Evolutionary conservation across 2,113 vertebrate species (phyloP).

Genomic region (Pogonocichla stellata): DNA sequence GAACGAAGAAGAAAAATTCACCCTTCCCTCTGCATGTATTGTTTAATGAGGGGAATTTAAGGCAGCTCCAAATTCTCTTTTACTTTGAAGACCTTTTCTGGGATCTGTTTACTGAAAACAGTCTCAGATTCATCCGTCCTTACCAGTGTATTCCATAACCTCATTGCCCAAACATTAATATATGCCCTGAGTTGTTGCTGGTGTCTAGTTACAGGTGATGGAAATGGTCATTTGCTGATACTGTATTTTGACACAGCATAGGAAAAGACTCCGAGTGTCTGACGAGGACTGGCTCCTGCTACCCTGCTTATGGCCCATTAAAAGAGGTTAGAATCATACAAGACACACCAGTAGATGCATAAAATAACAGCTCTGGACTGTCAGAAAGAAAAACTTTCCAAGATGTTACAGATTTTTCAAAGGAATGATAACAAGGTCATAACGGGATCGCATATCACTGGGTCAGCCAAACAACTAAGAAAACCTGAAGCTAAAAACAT

Average conservation of each 20-base stretch:
- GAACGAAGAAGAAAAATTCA: background rate
- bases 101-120: background rate
- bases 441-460: background rate
- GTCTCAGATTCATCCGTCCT: background rate
- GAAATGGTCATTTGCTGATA: background rate
- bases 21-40: background rate
- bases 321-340: background rate
- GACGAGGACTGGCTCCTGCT: background rate
- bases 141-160: background rate
- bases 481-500: background rate
- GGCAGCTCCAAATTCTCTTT: background rate
- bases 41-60: background rate
- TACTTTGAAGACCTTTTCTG: background rate
- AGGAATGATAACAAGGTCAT: background rate
- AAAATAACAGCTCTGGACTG: background rate
- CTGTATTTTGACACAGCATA: background rate
- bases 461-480: background rate
- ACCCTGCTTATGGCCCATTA: background rate
- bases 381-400: background rate
- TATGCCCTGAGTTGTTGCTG: accelerated
- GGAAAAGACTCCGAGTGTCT: background rate
- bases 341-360: background rate
- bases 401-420: background rate
- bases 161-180: background rate
- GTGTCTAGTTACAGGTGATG: background rate